Base-by-base conservation (phyloP, 2,113 vertebrate genomes). In the Alectura lathami region DNA sequence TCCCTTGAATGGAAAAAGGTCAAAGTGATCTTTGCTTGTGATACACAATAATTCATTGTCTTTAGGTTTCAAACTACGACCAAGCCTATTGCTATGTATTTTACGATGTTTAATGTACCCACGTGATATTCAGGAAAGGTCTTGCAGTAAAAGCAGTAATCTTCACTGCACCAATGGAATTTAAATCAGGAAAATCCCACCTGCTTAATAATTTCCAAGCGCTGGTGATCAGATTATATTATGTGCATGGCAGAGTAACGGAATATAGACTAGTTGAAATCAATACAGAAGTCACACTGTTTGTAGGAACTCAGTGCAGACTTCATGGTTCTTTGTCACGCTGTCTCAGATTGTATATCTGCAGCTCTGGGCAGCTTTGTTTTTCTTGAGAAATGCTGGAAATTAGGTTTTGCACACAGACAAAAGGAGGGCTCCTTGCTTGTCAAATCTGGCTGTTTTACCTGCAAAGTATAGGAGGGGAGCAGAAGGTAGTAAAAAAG, bases 91-190 rank as follows among this genome's bases (percentile, higher is more conserved):
- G 43, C 27, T 60, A 11, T 45, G 34, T 18, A 24, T 77, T 94
- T 96, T 90, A 84, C 26, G 40, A 74, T 13, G 27, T 53, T 70
- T 69, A 80, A 93, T 70, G 43, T 75, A 64, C 64, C 30, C 64
- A 86, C 0, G 3, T 75, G 90, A 67, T 72, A 83, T 66, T 95
- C 80, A 73, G 60, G 42, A 95, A 92, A 96, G 83, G 36, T 94
- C 90, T 93, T 83, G 79, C 24, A 64, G 74, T 72, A 93, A 96
- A 95, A 94, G 68, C 64, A 83, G 48, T 48, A 92, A 91, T 78
- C 51, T 30, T 4, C 23, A 36, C 64, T 90, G 84, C 73, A 80
- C 57, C 86, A 50, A 50, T 64, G 70, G 53, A 94, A 88, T 94
- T 91, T 93, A 67, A 86, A 75, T 69, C 88, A 92, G 68, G 83